Evolutionary conservation across 2,797 vertebrate genomes (phyloP).

Genomic region (Moxostoma hubbsi): DNA sequence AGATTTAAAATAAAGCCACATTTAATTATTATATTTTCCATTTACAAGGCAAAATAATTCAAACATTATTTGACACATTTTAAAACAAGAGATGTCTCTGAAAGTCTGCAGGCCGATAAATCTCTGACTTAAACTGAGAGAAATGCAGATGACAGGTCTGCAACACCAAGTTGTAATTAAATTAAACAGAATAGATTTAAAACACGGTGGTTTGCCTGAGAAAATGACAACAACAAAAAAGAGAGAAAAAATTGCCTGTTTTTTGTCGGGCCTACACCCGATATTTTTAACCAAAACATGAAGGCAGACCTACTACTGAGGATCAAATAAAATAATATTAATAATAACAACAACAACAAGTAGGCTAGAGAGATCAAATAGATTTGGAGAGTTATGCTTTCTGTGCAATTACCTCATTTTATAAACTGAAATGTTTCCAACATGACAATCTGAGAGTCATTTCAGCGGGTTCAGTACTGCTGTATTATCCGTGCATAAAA

Average conservation of each 20-base stretch:
- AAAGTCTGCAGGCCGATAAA: not conserved
- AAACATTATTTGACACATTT: not conserved
- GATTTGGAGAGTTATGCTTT: slow-evolving; percentile 71
- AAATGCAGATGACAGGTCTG: not conserved
- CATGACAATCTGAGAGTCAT: slow-evolving; percentile 80
- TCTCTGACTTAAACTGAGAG: not conserved
- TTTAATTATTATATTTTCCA: not conserved
- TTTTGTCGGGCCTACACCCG: not conserved
- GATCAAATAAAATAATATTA: not conserved
- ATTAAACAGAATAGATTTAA: too few relatives aligned
- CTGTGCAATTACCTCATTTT: slow-evolving; percentile 77
- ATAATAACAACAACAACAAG: too few relatives aligned
- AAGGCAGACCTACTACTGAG: not conserved
- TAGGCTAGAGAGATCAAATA: not conserved
- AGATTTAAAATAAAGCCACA: not conserved
- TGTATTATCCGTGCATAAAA: slow-evolving; percentile 57
- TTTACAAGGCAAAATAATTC: not conserved
- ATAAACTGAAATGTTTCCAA: slow-evolving; percentile 77
- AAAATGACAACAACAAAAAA: not conserved
- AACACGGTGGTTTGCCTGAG: too few relatives aligned
- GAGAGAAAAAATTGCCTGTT: not conserved
- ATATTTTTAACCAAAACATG: not conserved
- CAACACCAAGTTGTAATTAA: not conserved
- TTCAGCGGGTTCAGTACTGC: slow-evolving; percentile 71
- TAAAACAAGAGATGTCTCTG: not conserved